phyloP scores from a whole-genome alignment of 2,113 vertebrate species.

The Smithornis capensis region DNA sequence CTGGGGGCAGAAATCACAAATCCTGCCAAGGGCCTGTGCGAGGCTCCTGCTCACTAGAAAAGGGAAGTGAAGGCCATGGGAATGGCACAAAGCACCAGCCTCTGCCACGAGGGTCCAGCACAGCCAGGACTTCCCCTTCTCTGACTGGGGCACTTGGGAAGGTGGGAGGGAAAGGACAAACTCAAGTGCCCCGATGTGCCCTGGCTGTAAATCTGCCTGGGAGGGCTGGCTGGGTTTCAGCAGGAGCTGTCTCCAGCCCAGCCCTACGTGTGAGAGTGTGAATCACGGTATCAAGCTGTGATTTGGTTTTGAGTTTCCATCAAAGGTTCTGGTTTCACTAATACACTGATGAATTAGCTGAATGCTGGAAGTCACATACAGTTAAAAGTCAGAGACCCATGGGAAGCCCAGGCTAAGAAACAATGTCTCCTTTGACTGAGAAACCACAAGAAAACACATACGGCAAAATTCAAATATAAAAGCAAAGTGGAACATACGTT shows the following conservation, averaged over 20 bases:
- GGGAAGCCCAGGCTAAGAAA: constrained; percentile 39
- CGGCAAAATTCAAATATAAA: constrained; percentile 63
- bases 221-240: neutral
- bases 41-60: neutral
- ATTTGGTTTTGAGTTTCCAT: neutral
- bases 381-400: constrained; percentile 15
- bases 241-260: neutral
- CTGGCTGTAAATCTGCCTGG: neutral
- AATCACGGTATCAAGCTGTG: neutral
- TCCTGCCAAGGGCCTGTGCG: accelerated
- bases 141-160: neutral
- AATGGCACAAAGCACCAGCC: neutral
- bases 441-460: constrained; percentile 74
- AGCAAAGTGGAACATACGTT: constrained; percentile 68
- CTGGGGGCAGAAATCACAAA: neutral
- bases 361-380: constrained; percentile 62
- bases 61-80: neutral
- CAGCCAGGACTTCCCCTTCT: neutral
- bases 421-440: constrained; percentile 66
- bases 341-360: constrained; percentile 24
- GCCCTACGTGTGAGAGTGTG: neutral
- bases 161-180: neutral
- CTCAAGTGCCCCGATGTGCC: accelerated
- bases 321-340: constrained; percentile 24
- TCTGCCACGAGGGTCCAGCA: neutral